Conservation (phyloP, 1,140 invertebrate species). For the Paramacrobiotus metropolitanus region DNA sequence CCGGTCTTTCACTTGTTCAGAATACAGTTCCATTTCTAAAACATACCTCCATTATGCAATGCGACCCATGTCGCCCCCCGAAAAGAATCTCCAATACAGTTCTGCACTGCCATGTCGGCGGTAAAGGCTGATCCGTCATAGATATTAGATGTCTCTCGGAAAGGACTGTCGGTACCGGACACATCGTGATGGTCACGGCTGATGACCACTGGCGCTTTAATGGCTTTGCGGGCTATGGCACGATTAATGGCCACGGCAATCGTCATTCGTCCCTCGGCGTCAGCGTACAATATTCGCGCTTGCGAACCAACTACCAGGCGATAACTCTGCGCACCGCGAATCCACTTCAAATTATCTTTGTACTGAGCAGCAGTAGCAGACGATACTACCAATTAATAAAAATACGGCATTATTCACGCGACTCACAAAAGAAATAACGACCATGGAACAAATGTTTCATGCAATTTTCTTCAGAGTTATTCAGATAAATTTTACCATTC, state of each 20-base stretch:
- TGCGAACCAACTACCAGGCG: slow-evolving; percentile 37
- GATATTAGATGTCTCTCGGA: slow-evolving; percentile 40
- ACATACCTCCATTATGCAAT: slow-evolving; percentile 36
- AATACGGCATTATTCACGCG: no score
- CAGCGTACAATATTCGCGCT: slow-evolving; percentile 39
- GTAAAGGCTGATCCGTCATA: slow-evolving; percentile 39
- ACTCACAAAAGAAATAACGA: no score
- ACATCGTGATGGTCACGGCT: slow-evolving; percentile 45
- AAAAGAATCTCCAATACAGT: slow-evolving; percentile 38
- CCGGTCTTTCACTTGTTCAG: no score
- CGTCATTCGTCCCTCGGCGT: slow-evolving; percentile 29
- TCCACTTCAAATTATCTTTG: slow-evolving; percentile 38
- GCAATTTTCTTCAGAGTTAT: no score
- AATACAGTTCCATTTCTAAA: no score
- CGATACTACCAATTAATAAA: slow-evolving; percentile 13
- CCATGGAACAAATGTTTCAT: no score
- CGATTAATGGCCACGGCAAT: slow-evolving; percentile 38
- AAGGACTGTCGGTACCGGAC: slow-evolving; percentile 41
- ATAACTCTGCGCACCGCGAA: slow-evolving; percentile 32
- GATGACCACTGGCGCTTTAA: slow-evolving; percentile 33
- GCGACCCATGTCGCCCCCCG: slow-evolving; percentile 44
- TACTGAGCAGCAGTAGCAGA: slow-evolving; percentile 29
- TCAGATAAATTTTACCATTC: slow-evolving; percentile 18
- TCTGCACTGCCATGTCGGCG: slow-evolving; percentile 45
- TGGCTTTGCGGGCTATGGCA: slow-evolving; percentile 21